Base-by-base conservation (phyloP, 2,797 vertebrate species). In the Melanotaenia boesemani region DNA sequence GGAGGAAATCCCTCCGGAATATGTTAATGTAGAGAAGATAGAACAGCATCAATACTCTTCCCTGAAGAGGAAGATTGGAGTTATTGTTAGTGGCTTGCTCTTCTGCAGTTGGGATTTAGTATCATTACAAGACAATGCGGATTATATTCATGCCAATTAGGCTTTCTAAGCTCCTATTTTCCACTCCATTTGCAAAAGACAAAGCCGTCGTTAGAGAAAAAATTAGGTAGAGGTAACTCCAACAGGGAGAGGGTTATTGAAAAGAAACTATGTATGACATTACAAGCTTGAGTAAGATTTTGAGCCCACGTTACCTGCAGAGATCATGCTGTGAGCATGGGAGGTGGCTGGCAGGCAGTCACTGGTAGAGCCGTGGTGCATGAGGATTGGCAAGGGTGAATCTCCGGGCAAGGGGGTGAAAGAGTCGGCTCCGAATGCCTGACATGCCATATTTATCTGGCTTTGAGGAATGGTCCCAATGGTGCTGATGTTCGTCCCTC, bases 271-370 rank as follows among this genome's bases (percentile, higher is more conserved):
- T 8, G 15, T n/a, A 4, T 28, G n/a, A 52, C 5, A 58, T 58
- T 16, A 41, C 3, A 36, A 55, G 20, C 28, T 37, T 13, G 12
- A 34, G 22, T 22, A 77, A 67, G 8, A 46, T 0, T 0, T 5
- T 39, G n/a, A 54, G 58, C 11, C 22, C 24, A 54, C 34, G 76
- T 89, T 92, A 86, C 93, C 91, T 98, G 97, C 92, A 72, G 97
- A 96, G 67, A 97, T 95, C 95, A 98, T 97, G 91, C 95, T 97
- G 94, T 96, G 95, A 70, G 95, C 86, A 26, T 98, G 97, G 84
- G 96, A 96, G 83, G 95, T 93, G 90, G 94, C 91, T 0, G 97
- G 96, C 63, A 98, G 93, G 79, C 97, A 97, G 85, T 99, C 98
- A 0, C 94, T 91, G 1, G 95, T 79, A 48, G 96, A 95, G 48